Percentiles rank a stretch among this genome's conserved stretches.
These are phyloP conservation scores for Pollicipes pollicipes DNA, from an alignment of 1,140 invertebrate species.

Conservation along the genomic window DNA sequence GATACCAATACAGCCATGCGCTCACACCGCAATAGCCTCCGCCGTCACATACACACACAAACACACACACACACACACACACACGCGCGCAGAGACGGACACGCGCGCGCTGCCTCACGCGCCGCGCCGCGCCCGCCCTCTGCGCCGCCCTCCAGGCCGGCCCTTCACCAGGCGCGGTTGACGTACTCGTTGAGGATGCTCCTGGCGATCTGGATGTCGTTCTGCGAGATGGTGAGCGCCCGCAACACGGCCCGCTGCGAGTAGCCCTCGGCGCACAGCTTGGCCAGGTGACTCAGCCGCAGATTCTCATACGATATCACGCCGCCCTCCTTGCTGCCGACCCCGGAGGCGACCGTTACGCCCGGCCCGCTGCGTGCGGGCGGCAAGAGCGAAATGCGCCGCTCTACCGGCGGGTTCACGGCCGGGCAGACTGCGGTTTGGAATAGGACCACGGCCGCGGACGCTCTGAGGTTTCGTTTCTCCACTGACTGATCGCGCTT, in stretches of 20 bases:
- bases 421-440: constrained; percentile 10
- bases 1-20: too few relatives aligned
- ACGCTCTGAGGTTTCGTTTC: constrained; percentile 16
- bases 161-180: not conserved
- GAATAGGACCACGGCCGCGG: constrained; percentile 20
- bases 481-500: not conserved
- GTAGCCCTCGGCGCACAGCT: constrained; percentile 70
- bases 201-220: constrained; percentile 84
- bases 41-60: too few relatives aligned
- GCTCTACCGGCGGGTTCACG: not conserved
- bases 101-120: too few relatives aligned
- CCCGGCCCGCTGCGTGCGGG: too few relatives aligned
- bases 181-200: constrained; percentile 85
- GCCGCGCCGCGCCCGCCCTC: too few relatives aligned
- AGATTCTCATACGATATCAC: constrained; percentile 57
- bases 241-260: constrained; percentile 72
- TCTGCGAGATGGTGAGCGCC: constrained; percentile 72
- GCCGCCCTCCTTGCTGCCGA: constrained; percentile 11
- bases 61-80: too few relatives aligned
- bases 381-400: constrained; percentile 8
- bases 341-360: too few relatives aligned
- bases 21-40: too few relatives aligned
- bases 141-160: too few relatives aligned
- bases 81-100: too few relatives aligned
- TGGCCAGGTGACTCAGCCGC: constrained; percentile 74